A percentile compares a stretch with the other conserved stretches of the same genome.
These are phyloP conservation scores for Palaemon carinicauda DNA, from an alignment of 1,140 invertebrate genomes.

Conservation along the genomic window DNA sequence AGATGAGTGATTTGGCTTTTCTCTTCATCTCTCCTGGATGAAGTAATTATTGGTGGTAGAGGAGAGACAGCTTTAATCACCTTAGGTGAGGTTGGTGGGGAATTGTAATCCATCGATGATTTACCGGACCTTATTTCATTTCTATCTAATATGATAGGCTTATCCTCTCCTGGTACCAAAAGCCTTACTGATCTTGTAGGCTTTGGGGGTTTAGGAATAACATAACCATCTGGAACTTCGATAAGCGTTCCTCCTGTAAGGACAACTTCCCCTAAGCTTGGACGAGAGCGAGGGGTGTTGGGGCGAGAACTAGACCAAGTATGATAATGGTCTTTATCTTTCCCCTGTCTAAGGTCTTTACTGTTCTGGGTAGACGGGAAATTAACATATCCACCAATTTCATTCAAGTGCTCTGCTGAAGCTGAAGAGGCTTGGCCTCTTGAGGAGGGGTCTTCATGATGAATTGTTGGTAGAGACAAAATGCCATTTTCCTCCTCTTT, in stretches of 20 bases:
- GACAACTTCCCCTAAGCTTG: conserved; percentile 36
- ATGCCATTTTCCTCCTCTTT: not conserved
- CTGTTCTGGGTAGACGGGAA: not conserved
- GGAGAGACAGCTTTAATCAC: not conserved
- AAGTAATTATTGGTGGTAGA: not conserved
- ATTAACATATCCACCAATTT: conserved; percentile 17
- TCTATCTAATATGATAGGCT: too few species aligned
- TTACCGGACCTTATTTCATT: not conserved
- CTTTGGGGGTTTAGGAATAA: conserved; percentile 33
- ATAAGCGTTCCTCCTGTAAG: conserved; percentile 34
- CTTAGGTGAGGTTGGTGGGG: not conserved
- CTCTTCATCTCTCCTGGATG: not conserved
- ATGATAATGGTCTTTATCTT: not conserved
- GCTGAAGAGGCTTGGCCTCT: not conserved
- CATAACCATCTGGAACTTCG: conserved; percentile 40
- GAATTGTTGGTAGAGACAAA: not conserved
- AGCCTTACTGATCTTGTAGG: conserved; percentile 5
- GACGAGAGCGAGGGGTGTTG: not conserved
- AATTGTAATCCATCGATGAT: not conserved
- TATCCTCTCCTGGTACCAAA: not conserved
- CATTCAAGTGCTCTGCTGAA: not conserved
- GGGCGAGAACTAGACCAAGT: not conserved
- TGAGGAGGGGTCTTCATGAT: not conserved
- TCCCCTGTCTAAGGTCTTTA: not conserved
- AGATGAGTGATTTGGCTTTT: conserved; percentile 4